Evolutionary conservation across 2,797 vertebrate species (phyloP).

Genomic region (Acanthurus lineatus): DNA sequence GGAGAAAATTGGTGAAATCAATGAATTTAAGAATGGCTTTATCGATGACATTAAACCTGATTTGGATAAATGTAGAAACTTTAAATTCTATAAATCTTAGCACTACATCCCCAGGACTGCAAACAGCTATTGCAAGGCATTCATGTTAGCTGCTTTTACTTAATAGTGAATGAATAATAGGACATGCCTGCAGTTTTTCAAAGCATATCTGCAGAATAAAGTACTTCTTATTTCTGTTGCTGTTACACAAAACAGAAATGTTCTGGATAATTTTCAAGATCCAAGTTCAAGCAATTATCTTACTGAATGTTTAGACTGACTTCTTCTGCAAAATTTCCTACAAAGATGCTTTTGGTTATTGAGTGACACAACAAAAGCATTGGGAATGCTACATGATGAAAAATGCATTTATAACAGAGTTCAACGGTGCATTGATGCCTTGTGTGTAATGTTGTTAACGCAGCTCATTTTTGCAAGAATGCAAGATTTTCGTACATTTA

Average conservation of each 20-base stretch:
- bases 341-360: neutral
- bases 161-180: neutral
- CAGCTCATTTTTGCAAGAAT: conserved; percentile 5
- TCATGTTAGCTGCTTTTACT: neutral
- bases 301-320: neutral
- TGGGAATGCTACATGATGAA: neutral
- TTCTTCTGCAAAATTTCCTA: neutral
- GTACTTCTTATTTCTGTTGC: neutral
- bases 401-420: conserved; percentile 2
- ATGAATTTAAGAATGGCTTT: too few species aligned
- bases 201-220: neutral
- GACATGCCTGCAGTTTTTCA: neutral
- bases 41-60: neutral
- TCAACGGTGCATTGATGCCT: neutral
- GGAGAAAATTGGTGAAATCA: neutral
- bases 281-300: neutral
- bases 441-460: neutral
- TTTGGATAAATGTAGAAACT: conserved; percentile 9
- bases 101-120: neutral
- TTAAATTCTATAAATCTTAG: neutral
- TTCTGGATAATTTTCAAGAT: neutral
- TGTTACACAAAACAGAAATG: neutral
- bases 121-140: neutral
- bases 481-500: neutral
- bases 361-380: conserved; percentile 8